Percentiles rank a stretch among this genome's conserved stretches.
Conservation (phyloP, 2,113 vertebrate genomes). For the Nerophis lumbriciformis region DNA sequence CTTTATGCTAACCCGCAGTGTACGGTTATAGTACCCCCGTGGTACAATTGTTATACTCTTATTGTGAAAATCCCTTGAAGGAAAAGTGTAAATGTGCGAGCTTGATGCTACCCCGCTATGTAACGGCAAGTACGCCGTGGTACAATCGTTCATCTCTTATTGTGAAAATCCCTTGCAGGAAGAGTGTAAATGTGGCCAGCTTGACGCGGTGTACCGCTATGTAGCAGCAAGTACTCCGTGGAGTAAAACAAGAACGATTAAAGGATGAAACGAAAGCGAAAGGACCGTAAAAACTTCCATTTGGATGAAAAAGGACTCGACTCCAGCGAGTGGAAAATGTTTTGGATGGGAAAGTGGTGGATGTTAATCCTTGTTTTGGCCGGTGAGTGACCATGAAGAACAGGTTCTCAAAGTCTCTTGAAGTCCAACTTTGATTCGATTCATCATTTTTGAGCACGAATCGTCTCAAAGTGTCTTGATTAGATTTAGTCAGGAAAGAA, state of each 20-base stretch:
- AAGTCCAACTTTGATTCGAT: background rate
- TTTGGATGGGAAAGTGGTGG: conserved; percentile 31
- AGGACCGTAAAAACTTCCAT: background rate
- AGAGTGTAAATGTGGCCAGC: fast-evolving
- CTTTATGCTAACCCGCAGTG: background rate
- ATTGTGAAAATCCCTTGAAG: too few relatives aligned
- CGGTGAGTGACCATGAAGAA: conserved; percentile 44
- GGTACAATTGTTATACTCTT: too few relatives aligned
- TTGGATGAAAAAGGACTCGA: background rate
- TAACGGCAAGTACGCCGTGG: too few relatives aligned
- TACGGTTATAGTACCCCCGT: conserved; percentile 18
- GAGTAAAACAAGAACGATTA: background rate
- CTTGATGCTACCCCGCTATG: too few relatives aligned
- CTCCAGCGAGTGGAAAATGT: conserved; percentile 26
- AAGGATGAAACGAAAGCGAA: conserved; percentile 27
- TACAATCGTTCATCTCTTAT: conserved; percentile 4
- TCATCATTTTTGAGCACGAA: too few relatives aligned
- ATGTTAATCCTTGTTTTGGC: conserved; percentile 44
- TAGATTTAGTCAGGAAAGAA: too few relatives aligned
- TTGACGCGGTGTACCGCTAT: conserved; percentile 43
- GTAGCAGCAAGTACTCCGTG: background rate
- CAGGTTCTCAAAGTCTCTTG: conserved; percentile 22
- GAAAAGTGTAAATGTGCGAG: too few relatives aligned
- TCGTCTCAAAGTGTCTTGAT: too few relatives aligned
- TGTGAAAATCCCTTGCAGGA: background rate